Evolutionary conservation across 2,797 vertebrate species (phyloP).

Genomic region (Cossypha polioptera): DNA sequence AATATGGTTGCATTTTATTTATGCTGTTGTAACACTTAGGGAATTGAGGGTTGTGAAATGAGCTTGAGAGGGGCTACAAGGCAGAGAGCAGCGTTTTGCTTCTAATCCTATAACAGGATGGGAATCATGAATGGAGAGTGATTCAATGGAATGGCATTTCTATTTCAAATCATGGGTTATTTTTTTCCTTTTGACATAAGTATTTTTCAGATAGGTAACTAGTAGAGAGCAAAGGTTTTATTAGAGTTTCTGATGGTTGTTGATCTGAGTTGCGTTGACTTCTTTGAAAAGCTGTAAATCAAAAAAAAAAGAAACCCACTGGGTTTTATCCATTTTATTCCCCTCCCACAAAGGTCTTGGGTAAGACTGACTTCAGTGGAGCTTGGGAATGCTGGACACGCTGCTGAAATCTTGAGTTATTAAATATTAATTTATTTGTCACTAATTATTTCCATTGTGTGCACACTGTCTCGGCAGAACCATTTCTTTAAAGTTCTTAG

Average conservation of each 20-base stretch:
- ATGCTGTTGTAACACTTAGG: slow-evolving; percentile 47
- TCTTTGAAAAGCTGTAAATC: slow-evolving; percentile 55
- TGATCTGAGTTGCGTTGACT: slow-evolving; percentile 44
- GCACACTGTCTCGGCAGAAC: slow-evolving; percentile 63
- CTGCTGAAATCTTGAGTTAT: slow-evolving; percentile 67
- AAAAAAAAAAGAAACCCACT: slow-evolving; percentile 27
- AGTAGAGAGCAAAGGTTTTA: slow-evolving; percentile 53
- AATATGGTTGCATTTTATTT: slow-evolving; percentile 63
- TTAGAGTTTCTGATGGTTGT: slow-evolving; percentile 32
- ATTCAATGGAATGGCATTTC: slow-evolving; percentile 29
- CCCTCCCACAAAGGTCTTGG: slow-evolving; percentile 23
- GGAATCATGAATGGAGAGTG: background rate
- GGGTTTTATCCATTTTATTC: slow-evolving; percentile 45
- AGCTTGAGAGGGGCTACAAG: background rate
- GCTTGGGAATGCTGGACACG: slow-evolving; percentile 44
- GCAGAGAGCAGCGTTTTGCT: slow-evolving; percentile 30
- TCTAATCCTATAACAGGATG: background rate
- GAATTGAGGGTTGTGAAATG: slow-evolving; percentile 15
- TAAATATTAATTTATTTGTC: slow-evolving; percentile 78
- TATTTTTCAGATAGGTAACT: slow-evolving; percentile 51
- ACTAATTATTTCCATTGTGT: slow-evolving; percentile 70
- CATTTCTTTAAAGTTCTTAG: slow-evolving; percentile 54
- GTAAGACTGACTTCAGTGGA: slow-evolving; percentile 29
- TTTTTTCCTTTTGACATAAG: slow-evolving; percentile 46
- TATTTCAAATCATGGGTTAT: slow-evolving; percentile 43